phyloP scores from a whole-genome alignment of 2,888 invertebrate species.

The Sacculina carcini region DNA sequence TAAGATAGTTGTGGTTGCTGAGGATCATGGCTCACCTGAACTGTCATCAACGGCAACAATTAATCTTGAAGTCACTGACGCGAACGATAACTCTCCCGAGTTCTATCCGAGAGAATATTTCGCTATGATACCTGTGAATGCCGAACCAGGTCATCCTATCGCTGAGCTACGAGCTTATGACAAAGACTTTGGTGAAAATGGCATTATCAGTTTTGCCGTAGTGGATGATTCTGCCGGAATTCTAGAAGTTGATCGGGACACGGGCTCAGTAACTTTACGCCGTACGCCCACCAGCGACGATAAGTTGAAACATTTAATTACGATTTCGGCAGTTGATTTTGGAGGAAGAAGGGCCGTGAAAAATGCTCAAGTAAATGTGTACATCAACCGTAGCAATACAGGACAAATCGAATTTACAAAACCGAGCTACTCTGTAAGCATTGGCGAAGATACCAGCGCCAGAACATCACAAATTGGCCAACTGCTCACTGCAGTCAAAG shows the following conservation, averaged over 20 bases:
- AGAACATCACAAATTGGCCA: no score
- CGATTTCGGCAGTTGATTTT: constrained; percentile 51
- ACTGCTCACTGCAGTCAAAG: no score
- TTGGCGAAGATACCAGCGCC: no score
- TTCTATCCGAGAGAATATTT: constrained; percentile 77
- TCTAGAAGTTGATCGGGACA: constrained; percentile 49
- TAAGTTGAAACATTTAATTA: constrained; percentile 40
- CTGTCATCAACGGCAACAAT: constrained; percentile 74
- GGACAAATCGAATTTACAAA: constrained; percentile 42
- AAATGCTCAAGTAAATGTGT: constrained; percentile 36
- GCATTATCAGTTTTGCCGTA: constrained; percentile 45
- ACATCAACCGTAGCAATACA: constrained; percentile 37
- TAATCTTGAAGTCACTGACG: constrained; percentile 47
- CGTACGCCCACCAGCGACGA: constrained; percentile 33
- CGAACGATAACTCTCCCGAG: constrained; percentile 72
- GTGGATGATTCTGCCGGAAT: constrained; percentile 39
- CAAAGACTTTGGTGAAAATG: constrained; percentile 66
- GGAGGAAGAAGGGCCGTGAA: constrained; percentile 43
- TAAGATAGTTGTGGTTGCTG: constrained; percentile 57
- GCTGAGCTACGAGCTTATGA: constrained; percentile 55
- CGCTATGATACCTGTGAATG: constrained; percentile 40
- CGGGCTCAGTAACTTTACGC: constrained; percentile 43
- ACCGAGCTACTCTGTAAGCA: no score
- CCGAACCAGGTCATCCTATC: constrained; percentile 34
- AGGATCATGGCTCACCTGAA: constrained; percentile 69